phyloP scores from a whole-genome alignment of 2,113 vertebrate genomes.

The Catharus minimus region DNA sequence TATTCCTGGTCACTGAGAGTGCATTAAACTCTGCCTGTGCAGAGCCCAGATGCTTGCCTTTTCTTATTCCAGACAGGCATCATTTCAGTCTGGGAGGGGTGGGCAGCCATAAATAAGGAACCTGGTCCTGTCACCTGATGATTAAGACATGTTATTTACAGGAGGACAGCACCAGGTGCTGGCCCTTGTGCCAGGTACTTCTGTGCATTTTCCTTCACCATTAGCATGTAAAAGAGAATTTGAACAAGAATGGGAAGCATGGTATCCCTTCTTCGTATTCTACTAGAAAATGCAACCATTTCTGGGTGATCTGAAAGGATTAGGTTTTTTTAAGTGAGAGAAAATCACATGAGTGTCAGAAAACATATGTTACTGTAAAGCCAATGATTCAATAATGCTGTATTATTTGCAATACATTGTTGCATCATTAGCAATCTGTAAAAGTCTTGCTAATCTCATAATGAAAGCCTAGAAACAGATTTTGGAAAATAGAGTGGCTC shows the following conservation, averaged over 20 bases:
- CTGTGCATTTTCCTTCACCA: neutral
- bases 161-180: neutral
- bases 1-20: neutral
- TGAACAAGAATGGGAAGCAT: neutral
- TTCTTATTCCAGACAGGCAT: neutral
- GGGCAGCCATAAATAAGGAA: neutral
- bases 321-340: neutral
- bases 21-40: fast-evolving
- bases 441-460: neutral
- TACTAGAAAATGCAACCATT: neutral
- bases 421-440: neutral
- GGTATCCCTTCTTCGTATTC: neutral
- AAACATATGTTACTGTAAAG: neutral
- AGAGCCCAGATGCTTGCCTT: neutral
- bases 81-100: neutral
- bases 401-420: neutral
- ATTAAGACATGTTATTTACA: neutral
- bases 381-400: neutral
- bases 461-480: neutral
- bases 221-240: neutral
- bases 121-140: neutral
- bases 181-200: neutral
- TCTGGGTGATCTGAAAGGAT: neutral
- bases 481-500: neutral
- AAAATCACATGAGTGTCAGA: neutral